Evolutionary conservation across 2,888 invertebrate species (phyloP), one percentile per base, ranked within the genome.

Genomic region (Chesias legatella): DNA sequence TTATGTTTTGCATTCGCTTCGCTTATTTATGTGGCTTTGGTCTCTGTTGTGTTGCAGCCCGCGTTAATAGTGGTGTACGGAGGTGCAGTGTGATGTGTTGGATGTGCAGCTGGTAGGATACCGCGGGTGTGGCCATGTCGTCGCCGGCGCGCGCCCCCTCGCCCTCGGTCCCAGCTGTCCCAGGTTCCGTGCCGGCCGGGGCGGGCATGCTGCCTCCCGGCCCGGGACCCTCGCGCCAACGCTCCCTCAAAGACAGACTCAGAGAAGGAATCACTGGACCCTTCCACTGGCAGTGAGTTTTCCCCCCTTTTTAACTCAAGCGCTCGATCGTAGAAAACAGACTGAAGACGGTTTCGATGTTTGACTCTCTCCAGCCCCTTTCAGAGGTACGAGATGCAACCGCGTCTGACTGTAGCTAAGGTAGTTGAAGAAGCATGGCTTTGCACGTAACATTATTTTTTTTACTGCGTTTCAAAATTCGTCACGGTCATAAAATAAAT

Each of bases 251-350:
- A 77, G 94, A 94, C 75, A 90, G 94, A 40, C 91, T 94, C 35
- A 90, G 93, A 73, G 94, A 94, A 54, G 94, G 94, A 67, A 94
- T 94, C 70, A 91, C 93, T 33, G 93, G 93, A 77, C 93, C 93
- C 64, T 93, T 94, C 74, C 91, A 92, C 66, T 94, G 94, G 94
- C 94, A 94, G 94, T 94, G 89, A 94, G 94, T 94, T 51, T 60
- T 43, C 24, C 46, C n/a, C 43, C 33, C 46, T 36, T 51, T 40
- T 32, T 50, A 44, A 26, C 40, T 25, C 29, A 25, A 27, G 36
- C 38, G 29, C 11, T 10, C 24, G 11, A 23, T 23, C 40, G 41
- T 40, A 40, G 28, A 36, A 41, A 37, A 33, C 42, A 22, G 29
- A 33, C 34, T 31, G 39, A 26, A 28, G 39, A 37, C 30, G 48